Evolutionary conservation across 2,797 vertebrate species (phyloP).

Genomic region (Enteromius argenteus): DNA sequence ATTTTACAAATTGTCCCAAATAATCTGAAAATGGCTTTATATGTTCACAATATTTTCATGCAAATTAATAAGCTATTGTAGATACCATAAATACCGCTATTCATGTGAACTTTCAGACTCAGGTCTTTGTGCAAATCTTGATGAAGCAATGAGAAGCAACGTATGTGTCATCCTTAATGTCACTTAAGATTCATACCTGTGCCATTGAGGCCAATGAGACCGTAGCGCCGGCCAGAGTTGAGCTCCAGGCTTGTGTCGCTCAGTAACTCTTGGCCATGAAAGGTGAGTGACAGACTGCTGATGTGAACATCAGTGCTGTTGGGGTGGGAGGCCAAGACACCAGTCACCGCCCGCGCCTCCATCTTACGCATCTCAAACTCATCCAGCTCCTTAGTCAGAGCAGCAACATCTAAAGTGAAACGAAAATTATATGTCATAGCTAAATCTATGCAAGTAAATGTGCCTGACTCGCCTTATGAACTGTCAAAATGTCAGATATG

Average conservation of each 20-base stretch:
- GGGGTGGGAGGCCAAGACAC: slow-evolving; percentile 93
- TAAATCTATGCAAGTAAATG: not conserved
- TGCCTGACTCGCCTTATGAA: not conserved
- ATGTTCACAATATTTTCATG: not conserved
- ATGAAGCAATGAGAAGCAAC: not conserved
- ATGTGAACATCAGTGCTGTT: slow-evolving; percentile 98
- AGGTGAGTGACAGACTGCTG: slow-evolving; percentile 94
- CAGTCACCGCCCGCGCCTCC: slow-evolving; percentile 92
- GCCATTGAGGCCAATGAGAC: slow-evolving; percentile 96
- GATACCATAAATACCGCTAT: not conserved
- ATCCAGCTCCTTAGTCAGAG: slow-evolving; percentile 88
- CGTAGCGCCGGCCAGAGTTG: slow-evolving; percentile 94
- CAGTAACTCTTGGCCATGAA: slow-evolving; percentile 96
- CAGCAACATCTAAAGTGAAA: slow-evolving; percentile 79
- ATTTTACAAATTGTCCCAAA: not conserved
- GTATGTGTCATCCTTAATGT: not conserved
- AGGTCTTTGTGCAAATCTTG: not conserved
- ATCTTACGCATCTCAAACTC: slow-evolving; percentile 94
- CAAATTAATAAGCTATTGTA: not conserved
- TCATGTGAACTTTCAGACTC: not conserved
- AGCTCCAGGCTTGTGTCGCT: slow-evolving; percentile 93
- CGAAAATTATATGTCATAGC: not conserved
- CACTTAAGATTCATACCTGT: slow-evolving; percentile 77
- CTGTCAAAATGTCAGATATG: not conserved
- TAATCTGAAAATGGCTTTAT: not conserved